Percentiles rank a stretch among this genome's conserved stretches.
phyloP scores from a whole-genome alignment of 2,888 invertebrate species.

The Fragum whitleyi region DNA sequence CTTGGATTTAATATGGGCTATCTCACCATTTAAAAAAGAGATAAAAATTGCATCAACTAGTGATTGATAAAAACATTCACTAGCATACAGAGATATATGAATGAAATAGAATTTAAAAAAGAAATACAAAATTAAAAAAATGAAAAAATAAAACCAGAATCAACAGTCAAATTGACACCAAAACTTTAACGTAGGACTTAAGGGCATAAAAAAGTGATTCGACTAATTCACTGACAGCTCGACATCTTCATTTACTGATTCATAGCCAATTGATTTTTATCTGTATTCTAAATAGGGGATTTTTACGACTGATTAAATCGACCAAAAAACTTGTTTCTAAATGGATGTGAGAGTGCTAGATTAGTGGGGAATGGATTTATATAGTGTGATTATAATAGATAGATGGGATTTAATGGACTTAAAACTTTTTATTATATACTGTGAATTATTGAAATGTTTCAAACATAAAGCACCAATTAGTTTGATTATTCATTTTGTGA shows the following conservation, averaged over 20 bases:
- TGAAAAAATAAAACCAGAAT: no score
- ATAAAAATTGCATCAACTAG: no score
- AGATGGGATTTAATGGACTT: not conserved
- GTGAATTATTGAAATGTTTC: no score
- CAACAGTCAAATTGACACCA: no score
- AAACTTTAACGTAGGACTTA: not conserved
- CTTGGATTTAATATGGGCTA: no score
- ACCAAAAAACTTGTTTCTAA: not conserved
- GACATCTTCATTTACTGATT: slow-evolving; percentile 15
- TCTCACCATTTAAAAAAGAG: no score
- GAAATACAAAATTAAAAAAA: no score
- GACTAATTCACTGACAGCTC: slow-evolving; percentile 9
- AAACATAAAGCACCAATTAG: no score
- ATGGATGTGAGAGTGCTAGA: not conserved
- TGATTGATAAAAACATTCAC: no score
- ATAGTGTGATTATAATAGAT: not conserved
- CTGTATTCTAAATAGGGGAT: slow-evolving; percentile 7
- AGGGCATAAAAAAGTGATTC: not conserved
- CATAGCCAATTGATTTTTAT: slow-evolving; percentile 18
- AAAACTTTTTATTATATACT: not conserved
- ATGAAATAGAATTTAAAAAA: no score
- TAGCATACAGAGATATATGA: no score
- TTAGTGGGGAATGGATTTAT: not conserved
- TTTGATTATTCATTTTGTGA: no score
- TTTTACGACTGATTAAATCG: slow-evolving; percentile 12